phyloP scores from a whole-genome alignment of 64 coral and sea anemone genomes.

The Montipora cactus region DNA sequence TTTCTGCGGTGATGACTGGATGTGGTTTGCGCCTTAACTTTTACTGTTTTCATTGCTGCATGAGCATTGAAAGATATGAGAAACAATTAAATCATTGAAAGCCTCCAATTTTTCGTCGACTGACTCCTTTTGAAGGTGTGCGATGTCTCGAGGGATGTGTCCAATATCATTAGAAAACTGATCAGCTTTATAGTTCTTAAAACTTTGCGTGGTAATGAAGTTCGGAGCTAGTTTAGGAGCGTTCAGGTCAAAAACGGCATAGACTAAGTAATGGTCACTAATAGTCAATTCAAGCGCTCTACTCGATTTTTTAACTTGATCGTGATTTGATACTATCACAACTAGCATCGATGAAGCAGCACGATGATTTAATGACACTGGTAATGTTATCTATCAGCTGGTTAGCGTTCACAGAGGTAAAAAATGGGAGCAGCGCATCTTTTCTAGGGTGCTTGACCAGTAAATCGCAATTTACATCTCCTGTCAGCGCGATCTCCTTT shows the following conservation, averaged over 20 bases:
- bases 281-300: too few relatives aligned
- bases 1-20: too few relatives aligned
- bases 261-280: too few relatives aligned
- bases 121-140: neutral
- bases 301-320: too few relatives aligned
- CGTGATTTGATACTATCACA: constrained; percentile 20
- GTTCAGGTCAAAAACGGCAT: too few relatives aligned
- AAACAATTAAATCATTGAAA: constrained; percentile 51
- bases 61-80: neutral
- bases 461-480: constrained; percentile 64
- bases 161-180: constrained; percentile 29
- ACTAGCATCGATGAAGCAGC: constrained; percentile 44
- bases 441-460: constrained; percentile 22
- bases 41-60: too few relatives aligned
- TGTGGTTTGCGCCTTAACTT: too few relatives aligned
- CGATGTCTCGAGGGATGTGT: constrained; percentile 32
- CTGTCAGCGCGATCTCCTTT: constrained; percentile 49
- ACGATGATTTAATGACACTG: constrained; percentile 26
- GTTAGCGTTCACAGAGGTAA: constrained; percentile 22
- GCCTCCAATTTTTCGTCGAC: neutral
- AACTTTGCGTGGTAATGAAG: neutral
- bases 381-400: constrained; percentile 65
- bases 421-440: constrained; percentile 44
- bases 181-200: constrained; percentile 38
- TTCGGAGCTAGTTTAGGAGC: too few relatives aligned